phyloP scores from a whole-genome alignment of 2,797 vertebrate species.

The Chiroxiphia lanceolata region DNA sequence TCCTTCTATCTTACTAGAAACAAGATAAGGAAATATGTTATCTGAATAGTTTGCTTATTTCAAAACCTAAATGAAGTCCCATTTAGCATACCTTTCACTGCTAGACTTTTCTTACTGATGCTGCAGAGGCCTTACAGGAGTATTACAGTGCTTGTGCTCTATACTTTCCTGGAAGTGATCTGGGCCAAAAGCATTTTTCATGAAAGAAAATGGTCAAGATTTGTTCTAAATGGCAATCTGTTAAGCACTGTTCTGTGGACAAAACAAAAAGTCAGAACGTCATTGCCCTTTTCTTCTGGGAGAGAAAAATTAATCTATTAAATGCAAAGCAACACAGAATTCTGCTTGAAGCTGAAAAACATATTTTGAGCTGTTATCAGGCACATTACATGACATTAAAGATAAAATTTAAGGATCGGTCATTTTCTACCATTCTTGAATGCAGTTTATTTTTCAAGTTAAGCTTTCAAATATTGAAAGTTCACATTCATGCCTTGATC shows the following conservation, averaged over 20 bases:
- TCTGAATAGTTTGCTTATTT: slow-evolving; percentile 52
- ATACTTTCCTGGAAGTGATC: not conserved
- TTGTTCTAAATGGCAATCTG: slow-evolving; percentile 40
- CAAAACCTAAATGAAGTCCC: slow-evolving; percentile 21
- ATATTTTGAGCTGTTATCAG: slow-evolving; percentile 45
- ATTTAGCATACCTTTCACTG: slow-evolving; percentile 1
- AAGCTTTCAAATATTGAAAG: slow-evolving; percentile 76
- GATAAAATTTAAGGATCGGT: slow-evolving; percentile 63
- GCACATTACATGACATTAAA: slow-evolving; percentile 34
- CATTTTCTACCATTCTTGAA: slow-evolving; percentile 28
- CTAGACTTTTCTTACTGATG: not conserved
- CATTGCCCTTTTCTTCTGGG: slow-evolving; percentile 13
- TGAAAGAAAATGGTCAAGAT: not conserved
- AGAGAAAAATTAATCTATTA: slow-evolving; percentile 43
- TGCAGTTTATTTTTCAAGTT: slow-evolving; percentile 72
- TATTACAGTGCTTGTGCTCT: not conserved
- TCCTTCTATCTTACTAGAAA: slow-evolving; percentile 41
- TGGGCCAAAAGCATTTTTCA: slow-evolving; percentile 10
- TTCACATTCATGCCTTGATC: slow-evolving; percentile 75
- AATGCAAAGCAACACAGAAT: slow-evolving; percentile 10
- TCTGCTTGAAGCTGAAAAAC: slow-evolving; percentile 32
- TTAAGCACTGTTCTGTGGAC: not conserved
- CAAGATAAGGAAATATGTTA: slow-evolving; percentile 11
- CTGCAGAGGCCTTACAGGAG: not conserved
- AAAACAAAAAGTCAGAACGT: slow-evolving; percentile 7